phyloP scores from a whole-genome alignment of 2,113 vertebrate genomes.

The Carassius carassius region DNA sequence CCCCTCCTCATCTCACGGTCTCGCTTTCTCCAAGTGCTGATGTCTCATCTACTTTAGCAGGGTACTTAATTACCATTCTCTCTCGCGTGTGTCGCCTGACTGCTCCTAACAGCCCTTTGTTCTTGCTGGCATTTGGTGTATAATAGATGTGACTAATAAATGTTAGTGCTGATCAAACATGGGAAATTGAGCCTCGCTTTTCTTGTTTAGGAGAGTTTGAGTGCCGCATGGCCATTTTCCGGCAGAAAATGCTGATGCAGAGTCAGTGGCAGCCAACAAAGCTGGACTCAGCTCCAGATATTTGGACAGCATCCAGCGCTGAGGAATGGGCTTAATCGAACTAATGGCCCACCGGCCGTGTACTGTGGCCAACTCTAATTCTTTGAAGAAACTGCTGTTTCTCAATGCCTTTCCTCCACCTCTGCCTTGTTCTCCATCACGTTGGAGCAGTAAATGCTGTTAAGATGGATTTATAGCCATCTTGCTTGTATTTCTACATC shows the following conservation, averaged over 20 bases:
- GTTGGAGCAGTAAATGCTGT: background rate
- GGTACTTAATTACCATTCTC: constrained; percentile 37
- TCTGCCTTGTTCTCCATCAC: background rate
- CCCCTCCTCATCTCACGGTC: constrained; percentile 1
- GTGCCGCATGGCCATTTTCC: background rate
- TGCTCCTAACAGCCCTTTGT: constrained; percentile 40
- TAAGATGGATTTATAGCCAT: background rate
- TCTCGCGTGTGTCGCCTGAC: background rate
- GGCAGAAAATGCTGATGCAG: background rate
- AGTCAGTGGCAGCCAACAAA: constrained; percentile 11
- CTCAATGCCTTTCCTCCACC: constrained; percentile 9
- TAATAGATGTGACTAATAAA: constrained; percentile 51
- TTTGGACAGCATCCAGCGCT: constrained; percentile 31
- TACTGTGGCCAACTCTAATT: constrained; percentile 21
- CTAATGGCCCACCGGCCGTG: constrained; percentile 45
- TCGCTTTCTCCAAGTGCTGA: constrained; percentile 19
- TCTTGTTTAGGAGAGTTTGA: constrained; percentile 28
- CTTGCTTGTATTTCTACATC: background rate
- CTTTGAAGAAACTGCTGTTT: constrained; percentile 17
- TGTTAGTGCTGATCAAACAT: constrained; percentile 34
- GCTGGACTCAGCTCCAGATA: background rate
- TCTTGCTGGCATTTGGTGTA: constrained; percentile 34
- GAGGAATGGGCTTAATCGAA: constrained; percentile 45
- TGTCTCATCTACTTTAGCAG: constrained; percentile 39
- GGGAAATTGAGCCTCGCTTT: constrained; percentile 28